Evolutionary conservation across 1,140 invertebrate species (phyloP).

Genomic region (Meloidogyne exigua): DNA sequence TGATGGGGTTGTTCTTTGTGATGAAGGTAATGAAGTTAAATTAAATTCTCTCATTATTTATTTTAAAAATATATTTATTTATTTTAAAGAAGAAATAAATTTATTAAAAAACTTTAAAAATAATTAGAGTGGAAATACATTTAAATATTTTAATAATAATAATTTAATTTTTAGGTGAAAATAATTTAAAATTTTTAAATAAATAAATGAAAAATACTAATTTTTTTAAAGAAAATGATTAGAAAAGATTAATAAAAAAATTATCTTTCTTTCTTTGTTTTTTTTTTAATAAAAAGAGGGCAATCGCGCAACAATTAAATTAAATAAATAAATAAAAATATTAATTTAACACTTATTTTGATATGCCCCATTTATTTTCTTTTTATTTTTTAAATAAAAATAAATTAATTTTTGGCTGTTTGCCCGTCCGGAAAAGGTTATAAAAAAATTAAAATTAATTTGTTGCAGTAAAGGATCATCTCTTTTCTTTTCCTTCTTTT

Average conservation of each 20-base stretch:
- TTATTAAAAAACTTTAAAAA: too few species aligned
- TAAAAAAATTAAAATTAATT: background rate
- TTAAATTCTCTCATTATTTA: background rate
- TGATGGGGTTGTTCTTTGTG: background rate
- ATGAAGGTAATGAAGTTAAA: background rate
- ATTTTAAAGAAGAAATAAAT: too few species aligned
- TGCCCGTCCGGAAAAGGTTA: background rate
- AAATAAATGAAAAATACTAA: too few species aligned
- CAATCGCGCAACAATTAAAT: conserved; percentile 1
- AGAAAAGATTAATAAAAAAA: background rate
- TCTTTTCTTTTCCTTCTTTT: background rate
- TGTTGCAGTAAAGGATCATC: background rate
- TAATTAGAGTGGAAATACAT: too few species aligned
- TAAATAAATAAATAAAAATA: background rate
- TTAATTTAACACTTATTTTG: background rate
- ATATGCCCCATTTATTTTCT: background rate
- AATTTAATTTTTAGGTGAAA: too few species aligned
- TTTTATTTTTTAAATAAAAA: background rate
- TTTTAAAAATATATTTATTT: background rate
- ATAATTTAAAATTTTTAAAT: too few species aligned
- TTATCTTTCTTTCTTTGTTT: too few species aligned
- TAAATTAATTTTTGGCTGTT: background rate
- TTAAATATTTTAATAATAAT: too few species aligned
- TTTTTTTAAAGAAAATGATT: too few species aligned
- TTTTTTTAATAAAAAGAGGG: background rate